Base-by-base conservation (phyloP, 1,140 invertebrate species). In the Argopecten irradians region DNA sequence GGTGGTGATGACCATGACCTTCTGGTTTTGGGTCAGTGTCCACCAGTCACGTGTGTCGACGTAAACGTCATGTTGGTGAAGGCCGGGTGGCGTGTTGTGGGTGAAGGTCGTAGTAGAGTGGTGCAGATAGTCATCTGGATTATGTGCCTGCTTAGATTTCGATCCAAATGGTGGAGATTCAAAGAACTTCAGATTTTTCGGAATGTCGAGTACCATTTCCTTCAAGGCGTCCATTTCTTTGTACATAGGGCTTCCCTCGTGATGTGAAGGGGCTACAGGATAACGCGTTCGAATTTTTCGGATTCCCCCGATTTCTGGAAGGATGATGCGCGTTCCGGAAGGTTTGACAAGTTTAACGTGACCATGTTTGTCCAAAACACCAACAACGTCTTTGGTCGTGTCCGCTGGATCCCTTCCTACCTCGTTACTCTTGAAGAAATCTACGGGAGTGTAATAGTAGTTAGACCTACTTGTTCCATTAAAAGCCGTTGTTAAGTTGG, bases 211-310 rank as follows among this genome's bases (percentile, higher is more conserved):
- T 16, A 91, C 82, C 22, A 93, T 82, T 34, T 93, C 92, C 84
- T 92, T 93, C 41, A 93, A 82, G 7, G 92, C 92, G 11, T 92
- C 91, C 82, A 93, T n/a, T 88, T 93, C 92, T 83, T 93, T 92
- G 82, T 87, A 89, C 9, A 90, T 88, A 14, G 82, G 34, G 82
- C 87, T 90, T 11, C 92, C 92, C 28, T 92, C 92, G 5, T 86
- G 87, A 46, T 92, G 87, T 3, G 92, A 85, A 0, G 92, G 92
- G 82, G 90, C 89, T 46, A 93, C 91, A 9, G 92, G 92, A 84
- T 92, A 93, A 41, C 92, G 89, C 83, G 88, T 89, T 41, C 92
- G 87, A n/a, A 92, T 34, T 3, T 86, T 85, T 36, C 92, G 91
- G 33, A 92, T 85, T 0, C 91, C 92, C 14, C 82, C 71, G 22